Evolutionary conservation across 1,140 invertebrate genomes (phyloP), one percentile per base, ranked within the genome.

Genomic region (Leptinotarsa texana): DNA sequence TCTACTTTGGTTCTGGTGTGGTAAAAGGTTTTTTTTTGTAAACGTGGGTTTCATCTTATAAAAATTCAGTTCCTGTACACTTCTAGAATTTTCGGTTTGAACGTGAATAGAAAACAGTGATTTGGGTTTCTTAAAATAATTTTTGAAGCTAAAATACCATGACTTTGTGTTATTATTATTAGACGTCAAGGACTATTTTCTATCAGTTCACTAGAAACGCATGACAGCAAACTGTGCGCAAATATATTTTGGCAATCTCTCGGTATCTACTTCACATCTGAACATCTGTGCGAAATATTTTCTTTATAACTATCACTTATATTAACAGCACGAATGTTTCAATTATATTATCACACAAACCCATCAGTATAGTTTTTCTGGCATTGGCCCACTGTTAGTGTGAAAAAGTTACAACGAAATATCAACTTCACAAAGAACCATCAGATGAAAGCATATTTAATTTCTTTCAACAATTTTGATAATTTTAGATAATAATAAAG

Each of bases 151-250:
- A 57, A 17, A 17, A 57, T 57, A 17, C 15, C 15, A 18, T 57
- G 51, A 57, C 51, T 57, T 57, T 57, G 51, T 57, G 51, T 57
- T 57, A 57, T 57, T 18, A 57, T 57, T 57, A 57, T 57, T 57
- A 57, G 51, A 57, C n/a, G 15, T 3, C 51, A 57, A 57, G 51
- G 51, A 17, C n/a, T 57, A 57, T 15, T 57, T 15, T 57, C 17
- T 17, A 18, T 18, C n/a, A 18, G 51, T 57, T 57, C n/a, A 57
- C n/a, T 15, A 57, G 15, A 57, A 57, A 57, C 17, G 17, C 51
- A 57, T 17, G n/a, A 15, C 15, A 17, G 51, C 51, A 57, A 17
- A 57, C n/a, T 57, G n/a, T 57, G 51, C 51, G 51, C 51, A 57
- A 57, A 57, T 57, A 57, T 57, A 0, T 5, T 4, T 57, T 57